Evolutionary conservation across 1,140 invertebrate genomes (phyloP).

Genomic region (Aricia agestis): DNA sequence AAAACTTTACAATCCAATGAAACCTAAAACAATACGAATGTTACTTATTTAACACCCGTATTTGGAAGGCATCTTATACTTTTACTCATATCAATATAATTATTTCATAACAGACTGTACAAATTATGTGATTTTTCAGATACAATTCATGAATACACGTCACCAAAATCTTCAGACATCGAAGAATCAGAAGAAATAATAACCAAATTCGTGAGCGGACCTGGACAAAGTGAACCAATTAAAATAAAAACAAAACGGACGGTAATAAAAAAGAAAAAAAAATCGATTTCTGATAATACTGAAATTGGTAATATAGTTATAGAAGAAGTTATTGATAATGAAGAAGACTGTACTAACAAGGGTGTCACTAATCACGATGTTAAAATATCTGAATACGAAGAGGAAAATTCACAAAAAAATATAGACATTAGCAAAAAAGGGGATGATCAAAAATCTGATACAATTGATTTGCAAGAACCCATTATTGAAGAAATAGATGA

Average conservation of each 20-base stretch:
- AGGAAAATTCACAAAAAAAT: conserved; percentile 7
- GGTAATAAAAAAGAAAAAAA: conserved; percentile 7
- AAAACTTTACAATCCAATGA: too few relatives aligned
- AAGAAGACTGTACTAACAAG: neutral
- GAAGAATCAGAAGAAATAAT: conserved; percentile 30
- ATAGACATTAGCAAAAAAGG: neutral
- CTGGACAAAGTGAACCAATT: conserved; percentile 18
- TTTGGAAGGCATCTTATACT: too few relatives aligned
- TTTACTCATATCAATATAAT: too few relatives aligned
- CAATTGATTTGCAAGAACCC: neutral
- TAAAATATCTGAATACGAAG: conserved; percentile 11
- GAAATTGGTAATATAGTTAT: conserved; percentile 8
- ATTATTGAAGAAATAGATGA: neutral
- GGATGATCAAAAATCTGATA: neutral
- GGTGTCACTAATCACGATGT: neutral
- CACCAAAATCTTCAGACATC: conserved; percentile 52
- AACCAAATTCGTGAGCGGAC: conserved; percentile 24
- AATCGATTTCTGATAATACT: neutral
- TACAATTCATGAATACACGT: conserved; percentile 33
- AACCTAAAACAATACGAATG: too few relatives aligned
- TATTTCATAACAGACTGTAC: neutral
- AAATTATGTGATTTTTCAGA: conserved; percentile 15
- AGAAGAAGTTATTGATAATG: conserved; percentile 19
- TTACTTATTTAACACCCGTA: too few relatives aligned
- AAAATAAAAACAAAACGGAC: conserved; percentile 21